These are phyloP conservation scores for Fissipunctia ypsillon DNA, from an alignment of 2,888 invertebrate species.

Conservation along the genomic window DNA sequence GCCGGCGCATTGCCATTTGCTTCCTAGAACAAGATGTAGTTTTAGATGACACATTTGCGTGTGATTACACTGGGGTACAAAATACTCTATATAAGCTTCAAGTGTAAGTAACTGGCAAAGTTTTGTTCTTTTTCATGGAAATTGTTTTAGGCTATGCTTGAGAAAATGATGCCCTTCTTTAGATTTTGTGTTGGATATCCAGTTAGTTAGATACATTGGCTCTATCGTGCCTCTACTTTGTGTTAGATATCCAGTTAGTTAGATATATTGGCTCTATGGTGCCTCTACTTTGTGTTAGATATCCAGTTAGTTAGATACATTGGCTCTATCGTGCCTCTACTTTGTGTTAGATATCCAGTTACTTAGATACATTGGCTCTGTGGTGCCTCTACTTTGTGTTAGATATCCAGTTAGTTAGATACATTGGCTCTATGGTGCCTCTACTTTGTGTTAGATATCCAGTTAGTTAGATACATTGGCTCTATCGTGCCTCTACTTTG, in stretches of 20 bases:
- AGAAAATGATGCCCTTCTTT: not conserved
- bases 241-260: too few species aligned
- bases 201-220: not conserved
- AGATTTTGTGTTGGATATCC: not conserved
- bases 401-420: not conserved
- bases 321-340: not conserved
- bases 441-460: too few species aligned
- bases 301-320: not conserved
- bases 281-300: not conserved
- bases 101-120: not conserved
- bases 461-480: too few species aligned
- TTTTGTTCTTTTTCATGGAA: not conserved
- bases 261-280: too few species aligned
- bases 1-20: constrained; percentile 82
- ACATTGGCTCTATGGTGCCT: not conserved
- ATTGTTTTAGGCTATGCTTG: not conserved
- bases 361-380: too few species aligned
- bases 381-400: too few species aligned
- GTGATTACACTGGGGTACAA: not conserved
- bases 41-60: constrained; percentile 20
- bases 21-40: constrained; percentile 76
- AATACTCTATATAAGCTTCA: not conserved
- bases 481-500: too few species aligned
- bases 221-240: not conserved
- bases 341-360: too few species aligned